A percentile compares a stretch with the other conserved stretches of the same genome.
Evolutionary conservation across 2,888 invertebrate genomes (phyloP).

Genomic region (Lasioglossum figueresi): DNA sequence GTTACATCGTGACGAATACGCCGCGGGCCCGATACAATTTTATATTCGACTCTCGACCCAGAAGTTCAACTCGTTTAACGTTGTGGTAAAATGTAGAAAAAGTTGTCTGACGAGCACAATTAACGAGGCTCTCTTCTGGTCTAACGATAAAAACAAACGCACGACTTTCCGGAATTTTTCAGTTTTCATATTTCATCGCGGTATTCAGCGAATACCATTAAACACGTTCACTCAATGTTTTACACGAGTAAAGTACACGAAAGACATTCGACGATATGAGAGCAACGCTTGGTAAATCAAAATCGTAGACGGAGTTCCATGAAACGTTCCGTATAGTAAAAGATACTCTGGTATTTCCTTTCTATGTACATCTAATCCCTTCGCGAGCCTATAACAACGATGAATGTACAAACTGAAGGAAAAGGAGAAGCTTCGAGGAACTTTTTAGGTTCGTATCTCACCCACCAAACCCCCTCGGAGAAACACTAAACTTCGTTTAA

Average conservation of each 20-base stretch:
- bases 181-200: too few species aligned
- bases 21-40: constrained; percentile 44
- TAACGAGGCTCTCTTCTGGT: neutral
- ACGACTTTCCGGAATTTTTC: neutral
- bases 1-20: constrained; percentile 27
- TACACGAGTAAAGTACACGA: too few species aligned
- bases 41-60: constrained; percentile 35
- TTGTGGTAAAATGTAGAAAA: constrained; percentile 4
- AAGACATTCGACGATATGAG: neutral
- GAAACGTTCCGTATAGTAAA: neutral
- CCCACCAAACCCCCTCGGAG: neutral
- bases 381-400: neutral
- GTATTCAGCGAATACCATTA: neutral
- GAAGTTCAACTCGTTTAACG: constrained; percentile 5
- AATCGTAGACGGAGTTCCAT: neutral
- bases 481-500: neutral
- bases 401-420: neutral
- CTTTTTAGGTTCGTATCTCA: neutral
- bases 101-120: neutral
- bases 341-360: neutral
- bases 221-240: neutral
- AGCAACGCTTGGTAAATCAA: neutral
- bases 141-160: neutral
- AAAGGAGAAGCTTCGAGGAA: neutral
- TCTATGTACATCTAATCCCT: neutral